Conservation (phyloP, 2,797 vertebrate genomes). For the Lates japonicus region DNA sequence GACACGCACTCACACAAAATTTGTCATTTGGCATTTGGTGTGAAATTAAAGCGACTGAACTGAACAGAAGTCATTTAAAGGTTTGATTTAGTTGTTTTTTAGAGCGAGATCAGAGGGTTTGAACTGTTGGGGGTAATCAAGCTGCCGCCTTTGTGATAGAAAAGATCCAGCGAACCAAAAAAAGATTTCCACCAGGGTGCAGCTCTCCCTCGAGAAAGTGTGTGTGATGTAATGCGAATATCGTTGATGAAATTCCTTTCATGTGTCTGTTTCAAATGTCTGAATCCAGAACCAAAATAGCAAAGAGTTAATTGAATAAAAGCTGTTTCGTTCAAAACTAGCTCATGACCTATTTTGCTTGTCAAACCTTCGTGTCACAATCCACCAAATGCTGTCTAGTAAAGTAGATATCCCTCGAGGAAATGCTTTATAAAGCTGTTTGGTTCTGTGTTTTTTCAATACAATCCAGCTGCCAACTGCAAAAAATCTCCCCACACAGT, state of each 20-base stretch:
- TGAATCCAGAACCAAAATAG: slow-evolving; percentile 35
- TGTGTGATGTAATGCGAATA: not conserved
- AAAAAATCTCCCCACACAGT: not conserved
- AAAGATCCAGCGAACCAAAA: slow-evolving; percentile 23
- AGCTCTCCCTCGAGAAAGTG: slow-evolving; percentile 6
- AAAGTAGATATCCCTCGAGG: not conserved
- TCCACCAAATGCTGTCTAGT: not conserved
- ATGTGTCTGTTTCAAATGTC: not conserved
- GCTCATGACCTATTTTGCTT: slow-evolving; percentile 38
- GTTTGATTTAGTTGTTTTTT: slow-evolving; percentile 44
- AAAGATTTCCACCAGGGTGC: slow-evolving; percentile 13
- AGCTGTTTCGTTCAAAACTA: slow-evolving; percentile 23
- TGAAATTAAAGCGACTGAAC: slow-evolving; percentile 44
- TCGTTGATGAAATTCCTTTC: slow-evolving; percentile 32
- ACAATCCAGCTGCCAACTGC: not conserved
- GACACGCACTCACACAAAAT: not conserved
- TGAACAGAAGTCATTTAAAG: not conserved
- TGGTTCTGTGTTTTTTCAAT: not conserved
- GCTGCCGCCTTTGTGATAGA: slow-evolving; percentile 24
- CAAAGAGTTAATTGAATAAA: slow-evolving; percentile 45
- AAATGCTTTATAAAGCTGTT: not conserved
- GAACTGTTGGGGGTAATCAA: slow-evolving; percentile 21
- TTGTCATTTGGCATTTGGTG: slow-evolving; percentile 6
- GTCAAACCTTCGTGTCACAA: not conserved
- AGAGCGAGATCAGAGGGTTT: slow-evolving; percentile 25